Base-by-base conservation (phyloP, 2,888 invertebrate species). In the Mesorhabditis spiculigera region DNA sequence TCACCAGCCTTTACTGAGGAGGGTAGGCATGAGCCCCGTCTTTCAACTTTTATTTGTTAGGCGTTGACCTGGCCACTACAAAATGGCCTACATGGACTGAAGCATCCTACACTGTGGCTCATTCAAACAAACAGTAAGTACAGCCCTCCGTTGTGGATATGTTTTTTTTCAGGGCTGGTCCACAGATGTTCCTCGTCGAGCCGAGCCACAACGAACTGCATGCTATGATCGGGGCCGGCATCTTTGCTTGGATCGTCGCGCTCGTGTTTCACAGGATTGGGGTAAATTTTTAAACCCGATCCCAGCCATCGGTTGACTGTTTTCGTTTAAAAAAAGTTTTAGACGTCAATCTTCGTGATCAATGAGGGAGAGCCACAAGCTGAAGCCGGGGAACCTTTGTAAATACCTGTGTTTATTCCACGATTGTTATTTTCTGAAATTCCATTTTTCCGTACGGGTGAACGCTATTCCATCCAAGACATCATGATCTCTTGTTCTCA, bases 341-440 rank as follows among this genome's bases (percentile, higher is more conserved):
- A 50, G 58, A n/a, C n/a, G 3, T n/a, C 8, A 50, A 50, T n/a
- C 8, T 50, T 50, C n/a, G n/a, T 50, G 10, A 13, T 50, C 58
- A n/a, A 50, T n/a, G 58, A 50, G 58, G 58, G 58, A 10, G 58
- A 50, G 58, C 10, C 8, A 13, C 10, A 10, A 50, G 58, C 58
- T 50, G 58, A 50, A 50, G 10, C 8, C n/a, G 58, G 58, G 8
- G 58, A 50, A 50, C 58, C 58, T 13, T 50, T 50, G n/a, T 50
- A 50, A 50, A 50, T 50, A 8, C 28, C 41, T 63, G 10, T 13
- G 41, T 8, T 8, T 8, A 16, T 63, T 63, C 64, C 16, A 63
- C 42, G 65, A 8, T 65, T 65, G 43, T 65, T 65, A 43, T 65
- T 5, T 41, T 42, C 42, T 63, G 42, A 63, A 63, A 41, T 63